These are phyloP conservation scores for Chrysolina haemoptera DNA, from an alignment of 2,888 invertebrate species.

Conservation along the genomic window DNA sequence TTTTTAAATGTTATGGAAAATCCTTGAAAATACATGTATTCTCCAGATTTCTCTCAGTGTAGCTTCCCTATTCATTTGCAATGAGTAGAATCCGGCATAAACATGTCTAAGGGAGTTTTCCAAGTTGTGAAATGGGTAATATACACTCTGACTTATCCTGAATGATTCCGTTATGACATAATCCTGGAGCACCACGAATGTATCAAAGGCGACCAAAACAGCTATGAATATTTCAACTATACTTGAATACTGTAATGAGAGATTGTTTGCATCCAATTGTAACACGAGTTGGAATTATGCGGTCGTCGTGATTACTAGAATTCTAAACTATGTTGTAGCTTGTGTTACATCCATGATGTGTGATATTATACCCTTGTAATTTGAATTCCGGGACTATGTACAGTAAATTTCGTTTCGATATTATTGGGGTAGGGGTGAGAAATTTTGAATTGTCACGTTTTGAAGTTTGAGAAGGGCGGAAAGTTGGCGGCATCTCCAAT, in stretches of 20 bases:
- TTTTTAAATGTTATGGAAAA: too few species aligned
- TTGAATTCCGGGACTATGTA: not conserved
- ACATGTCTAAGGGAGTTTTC: not conserved
- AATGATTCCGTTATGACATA: not conserved
- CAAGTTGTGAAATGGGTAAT: not conserved
- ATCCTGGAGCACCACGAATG: not conserved
- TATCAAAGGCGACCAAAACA: constrained; percentile 5
- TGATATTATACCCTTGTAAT: not conserved
- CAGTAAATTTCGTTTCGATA: not conserved
- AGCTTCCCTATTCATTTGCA: too few species aligned
- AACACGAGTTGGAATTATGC: constrained; percentile 19
- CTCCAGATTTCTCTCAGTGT: too few species aligned
- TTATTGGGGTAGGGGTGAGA: not conserved
- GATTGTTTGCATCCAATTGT: constrained; percentile 17
- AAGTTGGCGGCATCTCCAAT: too few species aligned
- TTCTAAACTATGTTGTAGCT: constrained; percentile 9
- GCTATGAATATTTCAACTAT: constrained; percentile 9
- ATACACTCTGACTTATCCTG: not conserved
- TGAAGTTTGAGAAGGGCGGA: too few species aligned
- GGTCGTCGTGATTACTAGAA: constrained; percentile 6
- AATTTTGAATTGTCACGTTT: too few species aligned
- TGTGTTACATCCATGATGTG: constrained; percentile 13
- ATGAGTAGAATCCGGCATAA: too few species aligned
- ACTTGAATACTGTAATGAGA: constrained; percentile 3
- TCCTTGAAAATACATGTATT: too few species aligned